These are phyloP conservation scores for Drosophila cognata DNA, from an alignment of 2,888 invertebrate species.

Conservation along the genomic window DNA sequence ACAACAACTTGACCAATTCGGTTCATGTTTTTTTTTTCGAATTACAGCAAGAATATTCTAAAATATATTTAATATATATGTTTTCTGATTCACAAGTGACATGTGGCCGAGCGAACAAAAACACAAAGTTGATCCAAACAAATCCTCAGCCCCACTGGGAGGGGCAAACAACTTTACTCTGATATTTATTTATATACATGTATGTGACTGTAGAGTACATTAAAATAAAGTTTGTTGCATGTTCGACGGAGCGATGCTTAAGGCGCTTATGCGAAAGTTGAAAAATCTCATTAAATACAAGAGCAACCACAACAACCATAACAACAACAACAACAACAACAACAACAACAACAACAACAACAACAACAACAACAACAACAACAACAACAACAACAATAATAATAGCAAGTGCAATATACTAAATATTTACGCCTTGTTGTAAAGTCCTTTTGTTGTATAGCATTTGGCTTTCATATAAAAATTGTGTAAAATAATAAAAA, in stretches of 20 bases:
- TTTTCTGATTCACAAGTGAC: not conserved
- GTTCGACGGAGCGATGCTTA: constrained; percentile 54
- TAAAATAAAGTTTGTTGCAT: constrained; percentile 34
- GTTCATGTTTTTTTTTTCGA: too few species aligned
- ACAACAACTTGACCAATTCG: too few species aligned
- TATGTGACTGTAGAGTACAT: not conserved
- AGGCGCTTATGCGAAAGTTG: constrained; percentile 76
- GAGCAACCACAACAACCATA: constrained; percentile 26
- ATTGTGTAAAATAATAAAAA: constrained; percentile 80
- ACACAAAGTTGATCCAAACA: not conserved
- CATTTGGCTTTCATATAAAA: constrained; percentile 68
- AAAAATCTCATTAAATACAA: constrained; percentile 77
- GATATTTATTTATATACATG: not conserved
- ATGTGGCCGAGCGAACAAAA: not conserved
- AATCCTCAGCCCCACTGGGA: not conserved
- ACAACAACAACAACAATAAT: constrained; percentile 39
- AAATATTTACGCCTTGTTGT: constrained; percentile 75
- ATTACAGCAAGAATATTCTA: not conserved
- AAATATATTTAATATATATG: not conserved
- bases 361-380: constrained; percentile 25
- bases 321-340: constrained; percentile 24
- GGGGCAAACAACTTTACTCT: not conserved
- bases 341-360: constrained; percentile 19
- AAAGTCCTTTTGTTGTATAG: constrained; percentile 66
- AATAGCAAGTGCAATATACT: constrained; percentile 67